Conservation (phyloP, 2,888 invertebrate species). For the Celastrina argiolus region DNA sequence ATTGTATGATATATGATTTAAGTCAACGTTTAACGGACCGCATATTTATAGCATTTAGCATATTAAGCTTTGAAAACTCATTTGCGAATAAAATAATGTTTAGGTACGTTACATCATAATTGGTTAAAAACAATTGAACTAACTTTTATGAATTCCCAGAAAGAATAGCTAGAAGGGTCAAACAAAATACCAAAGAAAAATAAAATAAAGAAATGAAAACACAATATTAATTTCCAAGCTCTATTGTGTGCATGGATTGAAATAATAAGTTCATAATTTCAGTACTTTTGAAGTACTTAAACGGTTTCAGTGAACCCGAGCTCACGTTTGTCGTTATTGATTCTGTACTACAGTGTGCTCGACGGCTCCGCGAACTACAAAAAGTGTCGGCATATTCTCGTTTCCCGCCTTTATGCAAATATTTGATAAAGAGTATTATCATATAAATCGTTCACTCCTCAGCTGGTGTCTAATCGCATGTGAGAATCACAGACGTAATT, state of each 20-base stretch:
- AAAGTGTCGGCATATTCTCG: slow-evolving; percentile 23
- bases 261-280: slow-evolving; percentile 12
- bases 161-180: neutral
- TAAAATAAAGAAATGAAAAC: slow-evolving; percentile 23
- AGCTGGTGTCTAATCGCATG: slow-evolving; percentile 61
- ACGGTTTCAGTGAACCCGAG: slow-evolving; percentile 16
- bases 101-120: neutral
- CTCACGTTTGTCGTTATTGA: slow-evolving; percentile 19
- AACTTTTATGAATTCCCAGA: neutral
- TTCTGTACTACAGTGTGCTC: neutral
- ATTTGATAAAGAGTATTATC: slow-evolving; percentile 47
- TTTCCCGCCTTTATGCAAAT: slow-evolving; percentile 31
- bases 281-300: slow-evolving; percentile 15
- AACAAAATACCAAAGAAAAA: slow-evolving; percentile 23
- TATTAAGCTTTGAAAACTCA: too few relatives aligned
- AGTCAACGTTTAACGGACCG: too few relatives aligned
- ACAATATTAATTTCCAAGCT: slow-evolving; percentile 14
- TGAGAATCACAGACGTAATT: slow-evolving; percentile 63
- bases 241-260: neutral
- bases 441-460: slow-evolving; percentile 61
- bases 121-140: neutral
- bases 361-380: slow-evolving; percentile 10
- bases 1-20: too few relatives aligned
- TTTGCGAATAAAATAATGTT: too few relatives aligned
- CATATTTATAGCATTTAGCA: too few relatives aligned